Base-by-base conservation (phyloP, 2,113 vertebrate genomes). In the Xenus cinereus region DNA sequence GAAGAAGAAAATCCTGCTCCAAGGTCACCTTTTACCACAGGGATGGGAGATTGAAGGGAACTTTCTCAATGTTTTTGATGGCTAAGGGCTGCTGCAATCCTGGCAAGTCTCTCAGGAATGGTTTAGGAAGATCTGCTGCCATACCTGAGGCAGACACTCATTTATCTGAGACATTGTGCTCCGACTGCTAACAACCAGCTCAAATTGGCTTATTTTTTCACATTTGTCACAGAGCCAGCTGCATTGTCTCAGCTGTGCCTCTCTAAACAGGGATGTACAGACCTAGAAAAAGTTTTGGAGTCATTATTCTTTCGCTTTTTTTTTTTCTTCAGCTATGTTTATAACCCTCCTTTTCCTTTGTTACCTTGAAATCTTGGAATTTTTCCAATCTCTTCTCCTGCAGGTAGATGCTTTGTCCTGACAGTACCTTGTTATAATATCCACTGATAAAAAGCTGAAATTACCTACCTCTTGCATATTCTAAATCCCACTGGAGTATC, bases 201-300 rank as follows among this genome's bases (percentile, higher is more conserved):
- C 98, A 98, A 98, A 99, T 99, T 99, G 99, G 98, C 99, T 99
- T 98, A 98, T 99, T 99, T 99, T 98, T 98, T 98, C 98, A 97
- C 98, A 98, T 98, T 98, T 99, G 98, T 99, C 98, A 98, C 97
- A 87, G 89, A 98, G 98, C 98, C 98, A 99, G 99, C 98, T 97
- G 95, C 98, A 98, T 97, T 95, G 96, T 98, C 98, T 99, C 98
- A 98, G 98, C 98, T 98, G 98, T 96, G 97, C 98, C 97, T 98
- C 98, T 98, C 98, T 96, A 97, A 97, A 96, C 96, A 98, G 98
- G 96, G 83, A 98, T 98, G 97, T 97, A 93, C 89, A 98, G 98
- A 98, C 98, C 97, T 97, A 98, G 96, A 35, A 97, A 98, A 98
- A 98, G 98, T 98, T 99, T 97, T 96, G 86, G 94, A 97, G 97